Conservation (phyloP, 2,113 vertebrate genomes). For the human (Homo sapiens) region GRCh38 chr1:186174001-186174500, state of each 20-base stretch:
- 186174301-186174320: not conserved
- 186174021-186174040: not conserved
- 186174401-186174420: not conserved
- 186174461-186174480: not conserved
- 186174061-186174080: not conserved
- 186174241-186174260: not conserved
- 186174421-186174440: not conserved
- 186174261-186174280: not conserved
- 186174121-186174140: not conserved
- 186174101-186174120: not conserved
- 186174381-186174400: not conserved
- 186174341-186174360: not conserved
- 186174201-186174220: not conserved
- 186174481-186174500: conserved; percentile 47
- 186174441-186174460: not conserved
- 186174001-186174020: not conserved
- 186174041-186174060: not conserved
- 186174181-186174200: not conserved
- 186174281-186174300: not conserved
- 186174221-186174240: not conserved
- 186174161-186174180: not conserved
- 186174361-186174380: not conserved
- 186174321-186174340: not conserved
- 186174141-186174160: not conserved
- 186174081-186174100: not conserved